Base-by-base conservation (phyloP, 2,888 invertebrate species). In the Scaptomyza parva region DNA sequence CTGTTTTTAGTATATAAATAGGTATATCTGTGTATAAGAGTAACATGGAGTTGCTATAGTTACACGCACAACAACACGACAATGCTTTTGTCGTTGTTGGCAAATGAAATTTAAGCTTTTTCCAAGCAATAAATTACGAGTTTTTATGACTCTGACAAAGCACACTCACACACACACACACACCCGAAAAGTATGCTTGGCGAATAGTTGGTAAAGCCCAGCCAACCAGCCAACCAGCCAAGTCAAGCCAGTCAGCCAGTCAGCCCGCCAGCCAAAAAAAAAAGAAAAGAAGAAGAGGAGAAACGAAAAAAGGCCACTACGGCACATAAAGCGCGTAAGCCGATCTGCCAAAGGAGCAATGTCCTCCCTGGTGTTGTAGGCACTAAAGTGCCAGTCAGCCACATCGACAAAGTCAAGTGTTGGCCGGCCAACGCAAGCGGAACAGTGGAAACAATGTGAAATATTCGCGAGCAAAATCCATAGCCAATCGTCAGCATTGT, bases 51-150 rank as follows among this genome's bases (percentile, higher is more conserved):
- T 84, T 64, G 61, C 68, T 67, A 68, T 75, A 77, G 84, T 77
- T 80, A 83, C 83, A 83, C 79, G 72, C 72, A 64, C 57, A 76
- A 64, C 69, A 65, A 66, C 58, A 66, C 50, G 66, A 76, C 78
- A 69, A 78, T 59, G 78, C 69, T 53, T 69, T 80, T 86, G 82
- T 73, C 76, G 76, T 76, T 69, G 88, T 76, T 88, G 84, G 74
- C 89, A 88, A 88, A 88, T 86, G 86, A 88, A 88, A 88, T 88
- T 88, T 85, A 86, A 88, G 86, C 89, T 88, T 88, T 88, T 88
- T 88, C 83, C 82, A 73, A 78, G 88, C 86, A 88, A 88, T 88
- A 88, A 88, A 88, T 88, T 88, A 88, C 86, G 76, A 82, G 80
- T 84, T 88, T 88, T 88, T 88, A 88, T 85, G 86, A 82, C 76